Evolutionary conservation across 1,140 invertebrate genomes (phyloP), one percentile per base, ranked within the genome.

Genomic region (Chlorops oryzae): DNA sequence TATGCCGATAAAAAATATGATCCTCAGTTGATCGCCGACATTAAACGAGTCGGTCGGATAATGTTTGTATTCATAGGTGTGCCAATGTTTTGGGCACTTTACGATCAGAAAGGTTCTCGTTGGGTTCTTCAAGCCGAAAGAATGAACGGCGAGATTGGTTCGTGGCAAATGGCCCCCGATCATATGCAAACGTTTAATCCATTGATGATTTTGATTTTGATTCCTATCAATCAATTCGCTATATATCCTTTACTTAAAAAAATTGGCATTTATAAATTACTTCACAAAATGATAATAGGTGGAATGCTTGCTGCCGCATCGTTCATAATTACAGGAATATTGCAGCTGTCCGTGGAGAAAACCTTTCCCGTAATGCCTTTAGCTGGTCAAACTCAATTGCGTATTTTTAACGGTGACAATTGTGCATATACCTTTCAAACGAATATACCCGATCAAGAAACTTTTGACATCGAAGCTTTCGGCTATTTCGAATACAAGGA

Each of bases 81-180:
- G 23, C 88, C 89, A 2, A 65, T 91, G 3, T 92, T 90, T 71
- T 91, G 89, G 89, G 84, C 88, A 4, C 74, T 93, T 4, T 87
- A 85, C 64, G 85, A 87, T 65, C 85, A 87, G 70, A 85, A 86
- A 80, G 93, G 92, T 5, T 96, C 93, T 0, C 79, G 88, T 37
- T 98, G 95, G 95, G 95, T 91, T 0, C 81, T 96, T 52, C 94
- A 98, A 78, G 94, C 93, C 9, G 84, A 84, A 0, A 78, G 85
- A 57, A 93, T 98, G 90, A 77, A 92, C 64, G 91, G 94, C 9
- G 73, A 84, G 37, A 73, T 96, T 25, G 81, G 84, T 3, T 79
- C 77, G 38, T 69, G 75, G 66, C 75, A 74, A 3, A 71, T 90
- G n/a, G 82, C 87, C 59, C 85, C 88, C 0, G 88, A 90, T 72